These are phyloP conservation scores for Protosalanx chinensis DNA, from an alignment of 2,797 vertebrate species.

Conservation along the genomic window DNA sequence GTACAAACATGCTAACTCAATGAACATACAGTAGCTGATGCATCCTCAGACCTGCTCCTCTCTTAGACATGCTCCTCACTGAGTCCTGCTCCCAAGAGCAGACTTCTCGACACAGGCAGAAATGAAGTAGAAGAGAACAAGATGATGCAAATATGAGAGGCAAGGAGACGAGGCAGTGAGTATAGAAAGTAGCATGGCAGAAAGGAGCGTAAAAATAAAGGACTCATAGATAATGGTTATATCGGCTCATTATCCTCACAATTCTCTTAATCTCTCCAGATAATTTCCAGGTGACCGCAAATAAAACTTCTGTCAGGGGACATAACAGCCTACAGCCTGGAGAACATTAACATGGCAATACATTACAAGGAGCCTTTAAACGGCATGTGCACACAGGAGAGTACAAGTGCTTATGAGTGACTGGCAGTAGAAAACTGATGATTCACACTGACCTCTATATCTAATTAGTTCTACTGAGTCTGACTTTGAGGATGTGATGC, in stretches of 20 bases:
- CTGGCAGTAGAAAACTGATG: constrained; percentile 38
- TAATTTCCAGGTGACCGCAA: neutral
- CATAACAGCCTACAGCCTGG: neutral
- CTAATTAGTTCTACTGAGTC: constrained; percentile 48
- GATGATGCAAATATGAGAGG: constrained; percentile 14
- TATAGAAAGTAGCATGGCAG: neutral
- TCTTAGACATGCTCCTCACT: too few relatives aligned
- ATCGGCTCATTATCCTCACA: neutral
- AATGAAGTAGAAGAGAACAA: constrained; percentile 1
- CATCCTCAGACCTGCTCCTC: constrained; percentile 12
- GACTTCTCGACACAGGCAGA: neutral
- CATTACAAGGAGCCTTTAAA: neutral
- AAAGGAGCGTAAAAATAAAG: neutral
- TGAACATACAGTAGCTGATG: constrained; percentile 11
- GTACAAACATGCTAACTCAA: constrained; percentile 42
- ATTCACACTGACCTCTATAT: constrained; percentile 41
- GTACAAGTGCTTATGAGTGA: neutral
- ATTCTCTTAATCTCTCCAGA: neutral
- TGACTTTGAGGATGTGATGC: constrained; percentile 42
- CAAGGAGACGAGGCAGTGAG: neutral
- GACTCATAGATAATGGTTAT: neutral
- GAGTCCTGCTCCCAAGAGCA: too few relatives aligned
- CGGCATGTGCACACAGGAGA: neutral
- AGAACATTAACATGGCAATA: neutral
- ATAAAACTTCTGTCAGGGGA: neutral